Percentiles rank a stretch among this genome's conserved stretches.
phyloP scores from a whole-genome alignment of 2,888 invertebrate species.

The Cephus spinipes region DNA sequence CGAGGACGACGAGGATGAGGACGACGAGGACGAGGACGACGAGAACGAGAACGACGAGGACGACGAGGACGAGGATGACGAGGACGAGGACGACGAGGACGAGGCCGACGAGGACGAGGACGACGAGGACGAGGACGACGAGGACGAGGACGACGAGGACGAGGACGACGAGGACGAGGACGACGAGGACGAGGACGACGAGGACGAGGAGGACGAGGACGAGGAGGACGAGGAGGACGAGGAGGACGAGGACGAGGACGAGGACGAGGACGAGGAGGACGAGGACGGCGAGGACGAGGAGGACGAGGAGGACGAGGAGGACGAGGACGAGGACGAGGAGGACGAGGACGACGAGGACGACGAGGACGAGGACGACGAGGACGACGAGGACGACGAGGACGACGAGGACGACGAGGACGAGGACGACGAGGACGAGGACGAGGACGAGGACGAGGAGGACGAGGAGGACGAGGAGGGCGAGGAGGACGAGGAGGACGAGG shows the following conservation, averaged over 20 bases:
- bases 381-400: background rate
- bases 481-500: conserved; percentile 5
- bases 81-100: no score
- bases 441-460: conserved; percentile 5
- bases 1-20: no score
- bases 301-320: background rate
- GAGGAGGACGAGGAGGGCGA: no score
- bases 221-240: background rate
- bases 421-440: background rate
- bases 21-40: no score
- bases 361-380: background rate
- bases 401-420: background rate
- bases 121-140: conserved; percentile 3
- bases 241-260: background rate
- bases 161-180: conserved; percentile 8
- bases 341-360: background rate
- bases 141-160: background rate
- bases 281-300: no score
- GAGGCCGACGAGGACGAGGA: no score
- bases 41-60: no score
- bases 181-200: conserved; percentile 10
- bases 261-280: background rate
- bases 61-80: no score
- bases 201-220: conserved; percentile 7
- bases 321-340: background rate